Evolutionary conservation across 2,113 vertebrate species (phyloP).

Genomic region (Noturus placidus): DNA sequence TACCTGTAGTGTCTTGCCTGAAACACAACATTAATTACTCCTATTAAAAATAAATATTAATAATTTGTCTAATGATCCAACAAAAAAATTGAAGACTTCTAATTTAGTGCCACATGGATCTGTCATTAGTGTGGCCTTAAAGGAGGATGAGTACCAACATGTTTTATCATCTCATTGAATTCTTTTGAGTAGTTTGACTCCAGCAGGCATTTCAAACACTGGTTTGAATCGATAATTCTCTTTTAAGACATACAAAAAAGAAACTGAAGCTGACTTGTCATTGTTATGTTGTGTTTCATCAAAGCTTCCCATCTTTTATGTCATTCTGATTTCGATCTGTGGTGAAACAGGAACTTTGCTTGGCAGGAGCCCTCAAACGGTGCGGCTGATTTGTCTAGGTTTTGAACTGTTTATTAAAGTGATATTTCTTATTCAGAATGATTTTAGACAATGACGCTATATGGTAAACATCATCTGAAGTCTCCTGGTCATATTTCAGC

Average conservation of each 20-base stretch:
- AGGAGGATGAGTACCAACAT: background rate
- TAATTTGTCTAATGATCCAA: background rate
- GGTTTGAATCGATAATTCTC: constrained; percentile 6
- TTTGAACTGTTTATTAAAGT: constrained; percentile 16
- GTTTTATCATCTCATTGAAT: background rate
- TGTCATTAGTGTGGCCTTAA: background rate
- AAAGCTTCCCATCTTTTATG: constrained; percentile 42
- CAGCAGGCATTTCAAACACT: background rate
- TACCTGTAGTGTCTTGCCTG: background rate
- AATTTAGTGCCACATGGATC: background rate
- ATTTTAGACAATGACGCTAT: background rate
- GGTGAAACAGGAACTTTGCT: background rate
- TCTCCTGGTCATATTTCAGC: background rate
- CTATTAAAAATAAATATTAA: background rate
- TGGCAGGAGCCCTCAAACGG: constrained; percentile 1
- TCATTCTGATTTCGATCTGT: constrained; percentile 20
- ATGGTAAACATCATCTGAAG: background rate
- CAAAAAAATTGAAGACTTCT: background rate
- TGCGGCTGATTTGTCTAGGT: background rate
- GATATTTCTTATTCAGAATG: constrained; percentile 20
- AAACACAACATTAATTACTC: background rate
- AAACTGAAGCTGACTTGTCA: constrained; percentile 9
- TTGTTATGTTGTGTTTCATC: constrained; percentile 25
- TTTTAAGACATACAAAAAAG: background rate
- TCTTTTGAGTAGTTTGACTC: background rate